Conservation (phyloP, 2,113 vertebrate genomes). For the Cebidichthys violaceus region DNA sequence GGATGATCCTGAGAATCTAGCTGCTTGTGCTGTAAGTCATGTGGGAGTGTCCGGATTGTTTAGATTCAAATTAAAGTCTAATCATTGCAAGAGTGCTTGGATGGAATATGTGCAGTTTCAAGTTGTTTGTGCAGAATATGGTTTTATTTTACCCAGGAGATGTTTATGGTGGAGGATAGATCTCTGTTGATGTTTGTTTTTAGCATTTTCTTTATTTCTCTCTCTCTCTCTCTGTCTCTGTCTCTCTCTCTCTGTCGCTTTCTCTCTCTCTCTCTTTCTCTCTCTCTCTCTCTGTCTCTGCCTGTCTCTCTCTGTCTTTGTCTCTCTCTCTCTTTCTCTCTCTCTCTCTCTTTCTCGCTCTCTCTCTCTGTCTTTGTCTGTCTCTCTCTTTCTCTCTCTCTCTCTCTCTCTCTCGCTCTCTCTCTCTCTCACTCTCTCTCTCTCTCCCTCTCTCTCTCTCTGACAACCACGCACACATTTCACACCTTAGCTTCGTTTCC, state of each 20-base stretch:
- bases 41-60: conserved; percentile 60
- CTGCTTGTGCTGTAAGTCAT: conserved; percentile 47
- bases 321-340: conserved; percentile 12
- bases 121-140: background rate
- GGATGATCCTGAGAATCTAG: conserved; percentile 59
- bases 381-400: background rate
- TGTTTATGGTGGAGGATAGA: background rate
- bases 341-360: too few species aligned
- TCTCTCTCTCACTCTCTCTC: background rate
- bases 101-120: background rate
- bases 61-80: conserved; percentile 36
- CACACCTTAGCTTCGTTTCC: conserved; percentile 54
- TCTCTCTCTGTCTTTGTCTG: too few species aligned
- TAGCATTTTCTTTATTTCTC: background rate
- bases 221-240: conserved; percentile 3
- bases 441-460: conserved; percentile 8
- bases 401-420: background rate
- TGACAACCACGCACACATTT: conserved; percentile 20
- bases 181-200: background rate
- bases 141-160: conserved; percentile 8
- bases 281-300: conserved; percentile 3
- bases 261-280: background rate
- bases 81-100: background rate
- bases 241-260: conserved; percentile 12
- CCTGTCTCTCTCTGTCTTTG: too few species aligned